Percentiles rank a stretch among this genome's conserved stretches.
Evolutionary conservation across 2,888 invertebrate genomes (phyloP).

Genomic region (Mythimna albipuncta): DNA sequence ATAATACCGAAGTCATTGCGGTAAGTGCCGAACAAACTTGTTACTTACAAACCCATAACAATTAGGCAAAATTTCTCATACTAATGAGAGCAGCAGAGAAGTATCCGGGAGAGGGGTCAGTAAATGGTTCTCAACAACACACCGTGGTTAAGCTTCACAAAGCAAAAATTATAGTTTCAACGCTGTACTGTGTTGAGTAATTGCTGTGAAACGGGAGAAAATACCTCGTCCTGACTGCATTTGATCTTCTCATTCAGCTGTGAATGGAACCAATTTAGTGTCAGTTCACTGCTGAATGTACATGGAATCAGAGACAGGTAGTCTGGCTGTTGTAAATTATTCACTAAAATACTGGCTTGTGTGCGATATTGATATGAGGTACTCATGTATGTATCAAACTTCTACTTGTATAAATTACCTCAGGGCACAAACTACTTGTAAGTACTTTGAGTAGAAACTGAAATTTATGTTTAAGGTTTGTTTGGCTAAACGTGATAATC

Average conservation of each 20-base stretch:
- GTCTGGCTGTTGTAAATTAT: constrained; percentile 40
- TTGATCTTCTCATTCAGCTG: constrained; percentile 70
- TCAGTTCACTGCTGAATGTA: constrained; percentile 66
- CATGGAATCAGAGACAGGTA: constrained; percentile 55
- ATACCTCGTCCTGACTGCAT: constrained; percentile 65
- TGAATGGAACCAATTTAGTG: constrained; percentile 74
- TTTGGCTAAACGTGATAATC: too few relatives aligned
- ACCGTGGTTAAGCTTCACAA: constrained; percentile 45
- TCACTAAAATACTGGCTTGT: constrained; percentile 24
- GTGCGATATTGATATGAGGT: constrained; percentile 2
- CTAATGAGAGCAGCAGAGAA: constrained; percentile 37
- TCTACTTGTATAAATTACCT: not conserved
- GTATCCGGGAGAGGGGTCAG: constrained; percentile 29
- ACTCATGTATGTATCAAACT: not conserved
- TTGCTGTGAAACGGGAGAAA: constrained; percentile 64
- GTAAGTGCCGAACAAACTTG: constrained; percentile 30
- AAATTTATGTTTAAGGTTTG: too few relatives aligned
- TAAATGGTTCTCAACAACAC: constrained; percentile 36
- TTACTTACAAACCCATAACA: constrained; percentile 41
- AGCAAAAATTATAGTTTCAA: constrained; percentile 65
- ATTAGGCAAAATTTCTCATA: constrained; percentile 41
- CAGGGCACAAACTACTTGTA: too few relatives aligned
- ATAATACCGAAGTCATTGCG: constrained; percentile 20
- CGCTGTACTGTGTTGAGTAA: constrained; percentile 61
- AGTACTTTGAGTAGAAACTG: too few relatives aligned